Conservation (phyloP, 2,888 invertebrate species). For the Podabrus alpinus region DNA sequence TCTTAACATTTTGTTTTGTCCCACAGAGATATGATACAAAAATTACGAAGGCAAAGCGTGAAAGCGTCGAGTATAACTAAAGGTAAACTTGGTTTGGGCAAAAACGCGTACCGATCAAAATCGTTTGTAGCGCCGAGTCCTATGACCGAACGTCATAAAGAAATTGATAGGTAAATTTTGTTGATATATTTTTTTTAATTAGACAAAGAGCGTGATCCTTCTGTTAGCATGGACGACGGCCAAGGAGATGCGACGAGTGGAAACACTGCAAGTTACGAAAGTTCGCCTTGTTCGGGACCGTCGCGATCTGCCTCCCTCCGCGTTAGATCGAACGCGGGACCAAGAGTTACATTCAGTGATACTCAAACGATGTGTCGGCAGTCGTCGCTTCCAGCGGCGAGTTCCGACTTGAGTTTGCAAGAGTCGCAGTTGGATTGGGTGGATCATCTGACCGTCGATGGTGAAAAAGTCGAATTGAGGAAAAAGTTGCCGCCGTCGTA, state of each 20-base stretch:
- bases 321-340: slow-evolving; percentile 59
- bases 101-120: slow-evolving; percentile 71
- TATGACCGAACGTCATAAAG: slow-evolving; percentile 60
- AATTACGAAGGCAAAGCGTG: slow-evolving; percentile 81
- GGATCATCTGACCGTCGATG: slow-evolving; percentile 66
- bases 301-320: slow-evolving; percentile 73
- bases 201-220: slow-evolving; percentile 5
- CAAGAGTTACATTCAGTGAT: slow-evolving; percentile 65
- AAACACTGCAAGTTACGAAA: slow-evolving; percentile 70
- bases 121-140: slow-evolving; percentile 76
- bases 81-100: slow-evolving; percentile 73
- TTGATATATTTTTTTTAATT: background rate
- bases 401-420: slow-evolving; percentile 68
- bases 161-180: slow-evolving; percentile 20
- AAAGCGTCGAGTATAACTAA: slow-evolving; percentile 73
- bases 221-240: slow-evolving; percentile 56
- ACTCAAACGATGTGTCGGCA: slow-evolving; percentile 66
- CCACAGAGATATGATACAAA: slow-evolving; percentile 89
- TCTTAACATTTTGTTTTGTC: no score
- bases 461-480: slow-evolving; percentile 66
- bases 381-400: slow-evolving; percentile 78
- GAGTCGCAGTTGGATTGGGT: slow-evolving; percentile 65
- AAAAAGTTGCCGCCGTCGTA: slow-evolving; percentile 57
- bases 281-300: slow-evolving; percentile 73
- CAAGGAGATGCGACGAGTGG: slow-evolving; percentile 58